Percentiles rank a stretch among this genome's conserved stretches.
These are phyloP conservation scores for Perognathus longimembris DNA, from an alignment of 2,113 vertebrate genomes.

Conservation along the genomic window DNA sequence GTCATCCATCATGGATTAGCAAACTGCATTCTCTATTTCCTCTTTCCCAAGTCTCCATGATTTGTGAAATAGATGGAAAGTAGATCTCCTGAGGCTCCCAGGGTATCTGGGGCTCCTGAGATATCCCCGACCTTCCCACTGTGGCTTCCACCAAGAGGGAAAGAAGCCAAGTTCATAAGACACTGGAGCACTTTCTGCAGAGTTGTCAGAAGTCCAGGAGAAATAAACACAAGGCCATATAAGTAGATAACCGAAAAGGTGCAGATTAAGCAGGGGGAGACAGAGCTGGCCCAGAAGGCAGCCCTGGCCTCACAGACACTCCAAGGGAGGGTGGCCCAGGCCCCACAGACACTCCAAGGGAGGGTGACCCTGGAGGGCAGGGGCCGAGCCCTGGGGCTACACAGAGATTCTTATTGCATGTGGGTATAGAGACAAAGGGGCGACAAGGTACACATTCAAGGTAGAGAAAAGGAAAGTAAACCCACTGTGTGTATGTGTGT, in stretches of 20 bases:
- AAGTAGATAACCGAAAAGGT: constrained; percentile 4
- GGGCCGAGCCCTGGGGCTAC: no score
- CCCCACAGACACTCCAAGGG: no score
- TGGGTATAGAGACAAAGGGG: not conserved
- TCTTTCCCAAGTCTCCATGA: not conserved
- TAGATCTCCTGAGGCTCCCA: not conserved
- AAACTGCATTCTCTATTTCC: not conserved
- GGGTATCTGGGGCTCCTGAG: not conserved
- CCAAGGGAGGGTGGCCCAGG: not conserved
- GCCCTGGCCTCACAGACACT: not conserved
- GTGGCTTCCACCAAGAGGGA: not conserved
- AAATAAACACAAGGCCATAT: constrained; percentile 5
- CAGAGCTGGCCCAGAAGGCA: not conserved
- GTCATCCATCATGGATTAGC: not conserved
- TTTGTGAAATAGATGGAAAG: not conserved
- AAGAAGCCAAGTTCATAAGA: not conserved
- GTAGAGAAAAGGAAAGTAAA: not conserved
- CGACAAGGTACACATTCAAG: not conserved
- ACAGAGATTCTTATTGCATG: not conserved
- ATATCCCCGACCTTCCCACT: not conserved
- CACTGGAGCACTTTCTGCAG: not conserved
- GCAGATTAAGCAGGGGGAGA: not conserved
- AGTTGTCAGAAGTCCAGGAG: constrained; percentile 8
- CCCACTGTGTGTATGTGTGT: no score
- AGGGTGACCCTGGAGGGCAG: rapidly evolving